Conservation (phyloP, 2,888 invertebrate species). For the Rhagonycha lutea region DNA sequence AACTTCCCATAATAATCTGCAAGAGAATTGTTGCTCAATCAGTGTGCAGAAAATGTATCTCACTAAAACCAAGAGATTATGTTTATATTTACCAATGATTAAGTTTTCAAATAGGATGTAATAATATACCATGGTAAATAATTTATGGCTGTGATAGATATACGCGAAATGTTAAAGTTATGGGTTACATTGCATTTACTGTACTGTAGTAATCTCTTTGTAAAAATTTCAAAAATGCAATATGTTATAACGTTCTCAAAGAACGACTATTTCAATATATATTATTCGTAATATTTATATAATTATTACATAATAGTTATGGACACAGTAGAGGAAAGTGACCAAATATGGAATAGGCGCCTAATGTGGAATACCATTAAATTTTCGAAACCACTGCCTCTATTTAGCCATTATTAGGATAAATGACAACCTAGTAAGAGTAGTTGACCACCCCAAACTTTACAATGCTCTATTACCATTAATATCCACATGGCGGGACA, state of each 20-base stretch:
- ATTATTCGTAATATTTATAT: background rate
- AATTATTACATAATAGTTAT: background rate
- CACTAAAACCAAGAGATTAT: constrained; percentile 26
- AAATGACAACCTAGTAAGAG: too few species aligned
- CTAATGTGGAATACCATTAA: too few species aligned
- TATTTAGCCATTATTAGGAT: too few species aligned
- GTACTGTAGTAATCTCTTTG: background rate
- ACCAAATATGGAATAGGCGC: too few species aligned
- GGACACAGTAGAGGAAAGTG: too few species aligned
- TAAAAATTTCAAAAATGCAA: background rate
- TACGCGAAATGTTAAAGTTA: background rate
- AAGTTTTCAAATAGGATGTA: constrained; percentile 26
- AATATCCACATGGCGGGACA: too few species aligned
- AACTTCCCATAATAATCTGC: constrained; percentile 35
- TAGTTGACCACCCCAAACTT: too few species aligned
- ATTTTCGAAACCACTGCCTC: too few species aligned
- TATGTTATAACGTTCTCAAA: background rate
- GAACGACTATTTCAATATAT: background rate
- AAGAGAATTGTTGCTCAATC: constrained; percentile 36
- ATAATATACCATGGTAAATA: constrained; percentile 21
- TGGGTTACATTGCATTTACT: background rate
- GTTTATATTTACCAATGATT: constrained; percentile 33
- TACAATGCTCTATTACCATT: too few species aligned
- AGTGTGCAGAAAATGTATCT: constrained; percentile 15
- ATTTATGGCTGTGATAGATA: constrained; percentile 7